Conservation (phyloP, 1,140 invertebrate species). For the Ceratosolen fusciceps region DNA sequence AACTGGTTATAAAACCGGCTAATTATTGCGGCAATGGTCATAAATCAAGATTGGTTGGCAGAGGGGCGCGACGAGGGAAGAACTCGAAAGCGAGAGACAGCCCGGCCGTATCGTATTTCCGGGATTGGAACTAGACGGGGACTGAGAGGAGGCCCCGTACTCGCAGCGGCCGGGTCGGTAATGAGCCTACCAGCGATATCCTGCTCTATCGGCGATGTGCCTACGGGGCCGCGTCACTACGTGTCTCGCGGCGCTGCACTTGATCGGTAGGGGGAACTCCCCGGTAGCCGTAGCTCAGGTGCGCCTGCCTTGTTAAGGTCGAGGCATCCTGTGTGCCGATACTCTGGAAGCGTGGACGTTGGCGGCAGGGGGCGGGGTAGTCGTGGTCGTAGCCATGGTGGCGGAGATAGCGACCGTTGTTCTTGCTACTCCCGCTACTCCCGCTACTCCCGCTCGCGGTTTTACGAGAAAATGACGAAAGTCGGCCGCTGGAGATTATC, state of each 20-base stretch:
- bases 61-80: not conserved
- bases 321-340: no score
- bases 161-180: not conserved
- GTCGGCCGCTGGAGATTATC: not conserved
- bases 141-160: not conserved
- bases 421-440: not conserved
- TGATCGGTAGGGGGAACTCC: no score
- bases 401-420: no score
- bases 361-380: no score
- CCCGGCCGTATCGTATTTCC: not conserved
- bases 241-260: no score
- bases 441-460: not conserved
- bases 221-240: no score
- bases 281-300: not conserved
- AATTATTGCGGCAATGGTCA: not conserved
- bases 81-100: not conserved
- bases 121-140: not conserved
- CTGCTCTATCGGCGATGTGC: no score
- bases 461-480: constrained; percentile 11
- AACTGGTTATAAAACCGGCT: not conserved
- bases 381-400: no score
- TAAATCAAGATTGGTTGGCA: not conserved
- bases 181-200: not conserved
- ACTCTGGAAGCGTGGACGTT: no score
- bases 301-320: no score